A percentile compares a stretch with the other conserved stretches of the same genome.
These are phyloP conservation scores for Erebia palarica DNA, from an alignment of 2,888 invertebrate species.

Conservation along the genomic window DNA sequence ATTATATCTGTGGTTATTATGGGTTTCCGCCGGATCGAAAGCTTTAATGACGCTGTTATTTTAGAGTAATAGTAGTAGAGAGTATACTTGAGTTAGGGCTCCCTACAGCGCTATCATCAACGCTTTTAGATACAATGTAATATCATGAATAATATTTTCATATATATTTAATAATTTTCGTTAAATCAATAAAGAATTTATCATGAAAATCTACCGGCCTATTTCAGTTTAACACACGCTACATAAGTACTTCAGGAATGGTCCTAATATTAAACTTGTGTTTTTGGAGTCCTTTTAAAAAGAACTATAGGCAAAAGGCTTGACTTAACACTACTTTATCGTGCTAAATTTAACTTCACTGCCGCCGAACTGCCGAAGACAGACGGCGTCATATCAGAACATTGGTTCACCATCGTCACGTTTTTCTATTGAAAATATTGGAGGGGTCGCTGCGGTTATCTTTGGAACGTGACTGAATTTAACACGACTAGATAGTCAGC, in stretches of 20 bases:
- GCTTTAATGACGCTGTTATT: conserved; percentile 15
- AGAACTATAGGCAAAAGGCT: too few relatives aligned
- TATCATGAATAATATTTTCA: too few relatives aligned
- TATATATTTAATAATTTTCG: too few relatives aligned
- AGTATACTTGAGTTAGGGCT: not conserved
- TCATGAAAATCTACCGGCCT: too few relatives aligned
- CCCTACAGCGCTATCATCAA: not conserved
- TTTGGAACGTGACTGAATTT: conserved; percentile 27
- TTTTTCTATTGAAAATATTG: conserved; percentile 21
- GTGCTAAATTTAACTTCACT: too few relatives aligned
- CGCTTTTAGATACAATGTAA: not conserved
- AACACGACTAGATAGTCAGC: not conserved
- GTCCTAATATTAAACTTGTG: too few relatives aligned
- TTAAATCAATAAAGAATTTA: too few relatives aligned
- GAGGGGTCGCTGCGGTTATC: conserved; percentile 31
- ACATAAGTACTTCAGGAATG: too few relatives aligned
- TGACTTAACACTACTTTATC: too few relatives aligned
- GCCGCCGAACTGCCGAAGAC: not conserved
- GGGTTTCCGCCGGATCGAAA: conserved; percentile 31
- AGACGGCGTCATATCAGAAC: not conserved
- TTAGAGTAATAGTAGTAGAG: too few relatives aligned
- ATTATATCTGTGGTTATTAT: conserved; percentile 12
- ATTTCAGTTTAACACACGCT: too few relatives aligned
- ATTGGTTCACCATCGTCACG: conserved; percentile 23
- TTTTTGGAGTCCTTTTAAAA: too few relatives aligned